phyloP scores from a whole-genome alignment of 1,140 invertebrate species.

The Drosophila suzukii region DNA sequence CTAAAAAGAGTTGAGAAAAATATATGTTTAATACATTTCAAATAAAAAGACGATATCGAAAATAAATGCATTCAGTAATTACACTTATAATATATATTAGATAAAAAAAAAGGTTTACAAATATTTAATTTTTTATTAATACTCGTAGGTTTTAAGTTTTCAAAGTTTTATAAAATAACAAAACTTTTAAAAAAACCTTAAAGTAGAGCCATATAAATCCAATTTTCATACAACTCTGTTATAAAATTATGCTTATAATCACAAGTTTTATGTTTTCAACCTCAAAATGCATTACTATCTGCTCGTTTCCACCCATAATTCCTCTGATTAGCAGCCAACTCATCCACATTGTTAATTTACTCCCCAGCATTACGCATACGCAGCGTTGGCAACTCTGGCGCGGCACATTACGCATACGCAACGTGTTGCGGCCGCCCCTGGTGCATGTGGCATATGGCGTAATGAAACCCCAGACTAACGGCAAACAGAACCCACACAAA shows the following conservation, averaged over 20 bases:
- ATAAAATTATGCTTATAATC: not conserved
- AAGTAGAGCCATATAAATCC: no score
- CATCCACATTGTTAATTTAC: not conserved
- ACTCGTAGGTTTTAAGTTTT: no score
- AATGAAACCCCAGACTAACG: conserved; percentile 48
- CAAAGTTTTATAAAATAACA: no score
- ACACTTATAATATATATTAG: no score
- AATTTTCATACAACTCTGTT: no score
- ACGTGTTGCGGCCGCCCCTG: conserved; percentile 31
- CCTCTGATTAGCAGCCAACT: not conserved
- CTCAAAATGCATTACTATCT: not conserved
- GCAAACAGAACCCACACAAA: conserved; percentile 33
- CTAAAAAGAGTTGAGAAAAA: not conserved
- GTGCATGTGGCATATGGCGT: conserved; percentile 44
- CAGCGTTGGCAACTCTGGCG: conserved; percentile 18
- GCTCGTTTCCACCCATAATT: not conserved
- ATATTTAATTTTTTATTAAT: no score
- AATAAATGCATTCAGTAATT: no score
- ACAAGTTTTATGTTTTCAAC: not conserved
- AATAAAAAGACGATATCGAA: not conserved
- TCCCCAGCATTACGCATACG: conserved; percentile 43
- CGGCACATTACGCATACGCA: conserved; percentile 68
- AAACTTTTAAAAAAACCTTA: no score
- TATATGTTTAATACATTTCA: no score
- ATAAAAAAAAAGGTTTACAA: no score